Conservation (phyloP, 2,113 vertebrate genomes). For the Tachuris rubrigastra region DNA sequence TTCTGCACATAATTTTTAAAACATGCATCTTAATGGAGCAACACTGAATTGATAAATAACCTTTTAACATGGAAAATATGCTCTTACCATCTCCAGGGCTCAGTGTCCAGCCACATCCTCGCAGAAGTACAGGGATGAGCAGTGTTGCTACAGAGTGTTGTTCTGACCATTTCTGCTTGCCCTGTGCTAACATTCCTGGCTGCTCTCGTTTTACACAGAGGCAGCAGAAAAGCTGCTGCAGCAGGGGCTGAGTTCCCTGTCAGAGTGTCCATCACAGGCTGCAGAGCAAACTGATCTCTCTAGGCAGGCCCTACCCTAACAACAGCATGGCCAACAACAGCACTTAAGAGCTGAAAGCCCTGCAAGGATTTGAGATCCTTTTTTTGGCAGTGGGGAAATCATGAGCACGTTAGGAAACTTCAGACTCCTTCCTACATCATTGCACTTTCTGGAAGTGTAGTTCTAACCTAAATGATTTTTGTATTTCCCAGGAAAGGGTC, state of each 20-base stretch:
- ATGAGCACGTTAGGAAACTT: neutral
- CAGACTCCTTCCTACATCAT: neutral
- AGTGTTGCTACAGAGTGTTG: neutral
- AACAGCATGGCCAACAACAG: neutral
- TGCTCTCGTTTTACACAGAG: constrained; percentile 71
- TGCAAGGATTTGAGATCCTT: neutral
- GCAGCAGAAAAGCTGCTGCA: constrained; percentile 42
- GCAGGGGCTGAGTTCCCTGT: constrained; percentile 23
- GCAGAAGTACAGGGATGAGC: neutral
- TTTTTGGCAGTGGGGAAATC: neutral
- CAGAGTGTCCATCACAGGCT: neutral
- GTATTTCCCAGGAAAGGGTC: neutral
- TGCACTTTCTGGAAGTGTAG: neutral
- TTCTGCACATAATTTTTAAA: neutral
- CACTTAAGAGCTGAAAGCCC: neutral
- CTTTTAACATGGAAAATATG: neutral
- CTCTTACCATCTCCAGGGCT: constrained; percentile 43
- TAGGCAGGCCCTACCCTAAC: neutral
- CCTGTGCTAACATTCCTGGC: constrained; percentile 15
- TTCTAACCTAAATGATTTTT: neutral
- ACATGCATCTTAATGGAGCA: neutral
- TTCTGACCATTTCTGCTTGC: constrained; percentile 26
- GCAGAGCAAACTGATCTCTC: constrained; percentile 5
- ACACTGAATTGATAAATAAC: neutral
- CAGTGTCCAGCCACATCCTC: neutral